A percentile compares a stretch with the other conserved stretches of the same genome.
phyloP scores from a whole-genome alignment of 2,113 vertebrate species.

The Montifringilla adamsi region DNA sequence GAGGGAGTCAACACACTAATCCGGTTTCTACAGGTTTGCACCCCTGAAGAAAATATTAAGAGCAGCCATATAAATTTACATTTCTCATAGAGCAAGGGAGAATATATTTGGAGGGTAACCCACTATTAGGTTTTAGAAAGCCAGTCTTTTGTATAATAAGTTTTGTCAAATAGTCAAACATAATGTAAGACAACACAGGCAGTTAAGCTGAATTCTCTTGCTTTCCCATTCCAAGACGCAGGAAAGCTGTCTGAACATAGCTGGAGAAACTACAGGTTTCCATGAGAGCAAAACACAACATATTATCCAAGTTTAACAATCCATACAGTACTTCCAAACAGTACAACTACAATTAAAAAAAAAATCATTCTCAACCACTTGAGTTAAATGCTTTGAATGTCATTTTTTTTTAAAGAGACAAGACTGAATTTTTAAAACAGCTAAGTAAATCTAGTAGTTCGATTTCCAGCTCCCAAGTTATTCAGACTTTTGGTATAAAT shows the following conservation, averaged over 20 bases:
- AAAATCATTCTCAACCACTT: not conserved
- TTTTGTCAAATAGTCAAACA: slow-evolving; percentile 3
- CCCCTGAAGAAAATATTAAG: slow-evolving; percentile 56
- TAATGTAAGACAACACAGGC: not conserved
- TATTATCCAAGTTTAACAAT: not conserved
- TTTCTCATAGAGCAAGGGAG: not conserved
- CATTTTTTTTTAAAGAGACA: not conserved
- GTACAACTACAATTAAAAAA: not conserved
- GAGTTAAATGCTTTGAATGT: not conserved
- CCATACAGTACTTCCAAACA: not conserved
- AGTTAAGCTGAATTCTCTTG: not conserved
- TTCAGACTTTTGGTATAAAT: not conserved
- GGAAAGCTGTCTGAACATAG: not conserved
- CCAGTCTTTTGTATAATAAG: not conserved
- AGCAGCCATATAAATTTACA: slow-evolving; percentile 29
- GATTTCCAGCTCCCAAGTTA: not conserved
- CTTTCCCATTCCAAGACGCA: not conserved
- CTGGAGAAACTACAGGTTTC: not conserved
- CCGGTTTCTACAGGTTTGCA: slow-evolving; percentile 66
- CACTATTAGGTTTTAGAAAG: slow-evolving; percentile 5
- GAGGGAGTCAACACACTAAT: slow-evolving; percentile 70
- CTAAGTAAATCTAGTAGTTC: not conserved
- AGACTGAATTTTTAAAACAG: not conserved
- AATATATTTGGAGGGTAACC: not conserved
- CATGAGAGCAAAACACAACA: not conserved